phyloP scores from a whole-genome alignment of 2,113 vertebrate genomes.

The Lepidiolamprologus cunningtoni region DNA sequence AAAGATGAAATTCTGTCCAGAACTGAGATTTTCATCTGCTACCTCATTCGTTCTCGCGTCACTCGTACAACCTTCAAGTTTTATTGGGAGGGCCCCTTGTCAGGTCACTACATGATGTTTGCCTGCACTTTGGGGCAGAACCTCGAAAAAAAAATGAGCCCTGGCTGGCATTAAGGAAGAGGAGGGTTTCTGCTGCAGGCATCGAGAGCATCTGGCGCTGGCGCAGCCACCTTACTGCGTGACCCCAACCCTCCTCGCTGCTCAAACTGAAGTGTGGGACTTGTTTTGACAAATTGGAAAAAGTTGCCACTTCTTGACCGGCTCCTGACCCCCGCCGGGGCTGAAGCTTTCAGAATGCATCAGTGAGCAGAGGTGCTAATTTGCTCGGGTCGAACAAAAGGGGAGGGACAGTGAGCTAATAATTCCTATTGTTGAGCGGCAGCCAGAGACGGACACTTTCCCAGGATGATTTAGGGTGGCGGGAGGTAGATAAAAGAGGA shows the following conservation, averaged over 20 bases:
- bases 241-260: background rate
- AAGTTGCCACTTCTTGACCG: constrained; percentile 15
- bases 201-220: background rate
- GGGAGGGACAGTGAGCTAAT: constrained; percentile 29
- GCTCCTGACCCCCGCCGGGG: background rate
- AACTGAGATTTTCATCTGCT: background rate
- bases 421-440: constrained; percentile 57
- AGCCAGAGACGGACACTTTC: constrained; percentile 52
- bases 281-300: constrained; percentile 5
- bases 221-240: background rate
- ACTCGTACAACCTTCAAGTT: background rate
- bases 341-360: constrained; percentile 33
- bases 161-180: background rate
- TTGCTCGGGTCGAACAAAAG: constrained; percentile 24
- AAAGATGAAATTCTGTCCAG: background rate
- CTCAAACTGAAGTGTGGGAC: background rate
- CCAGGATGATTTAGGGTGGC: constrained; percentile 51
- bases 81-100: background rate
- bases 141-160: background rate
- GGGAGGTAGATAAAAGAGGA: constrained; percentile 32
- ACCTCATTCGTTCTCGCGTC: background rate
- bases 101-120: background rate
- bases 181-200: background rate
- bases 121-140: background rate
- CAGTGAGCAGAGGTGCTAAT: constrained; percentile 30